Base-by-base conservation (phyloP, 2,888 invertebrate genomes). In the Augochlorella aurata region DNA sequence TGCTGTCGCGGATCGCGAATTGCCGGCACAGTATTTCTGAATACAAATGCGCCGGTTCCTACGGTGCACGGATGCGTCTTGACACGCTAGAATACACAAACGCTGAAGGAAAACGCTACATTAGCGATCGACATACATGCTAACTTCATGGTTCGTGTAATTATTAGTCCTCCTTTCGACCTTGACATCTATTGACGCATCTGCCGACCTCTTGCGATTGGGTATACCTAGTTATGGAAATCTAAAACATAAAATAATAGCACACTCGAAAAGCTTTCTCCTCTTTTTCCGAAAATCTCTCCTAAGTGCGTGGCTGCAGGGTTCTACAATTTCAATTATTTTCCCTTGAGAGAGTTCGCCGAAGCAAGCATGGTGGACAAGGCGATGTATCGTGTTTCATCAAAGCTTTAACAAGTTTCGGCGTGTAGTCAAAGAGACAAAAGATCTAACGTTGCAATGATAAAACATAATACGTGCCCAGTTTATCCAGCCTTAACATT, bases 1-100 rank as follows among this genome's bases (percentile, higher is more conserved):
- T 21, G 5, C 4, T 18, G 50, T 73, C 65, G 29, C 38, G 38
- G 7, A 38, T 38, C 38, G 38, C 54, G 72, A 72, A 29, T n/a
- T n/a, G 29, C 29, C 29, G 52, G 38, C 52, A 18, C 29, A 14
- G 45, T 44, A 54, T 73, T 77, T 66, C 74, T 49, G 47, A 58
- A 74, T 74, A 38, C 58, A 58, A 77, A 74, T 49, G 47, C 16
- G 52, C 2, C 18, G n/a, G 38, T 67, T 49, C 54, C 58, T 66
- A 29, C 18, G 18, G 49, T 44, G 38, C 45, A 14, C 58, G 24
- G 44, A n/a, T 10, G 65, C 38, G 24, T 38, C 21, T 66, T 61
- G 18, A 58, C 12, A 61, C 18, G 49, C 61, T 65, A 44, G 10
- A 5, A 44, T 65, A 63, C 65, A n/a, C 38, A 44, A 44, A 65